phyloP scores from a whole-genome alignment of 1,140 invertebrate species.

The Liolophura sinensis region DNA sequence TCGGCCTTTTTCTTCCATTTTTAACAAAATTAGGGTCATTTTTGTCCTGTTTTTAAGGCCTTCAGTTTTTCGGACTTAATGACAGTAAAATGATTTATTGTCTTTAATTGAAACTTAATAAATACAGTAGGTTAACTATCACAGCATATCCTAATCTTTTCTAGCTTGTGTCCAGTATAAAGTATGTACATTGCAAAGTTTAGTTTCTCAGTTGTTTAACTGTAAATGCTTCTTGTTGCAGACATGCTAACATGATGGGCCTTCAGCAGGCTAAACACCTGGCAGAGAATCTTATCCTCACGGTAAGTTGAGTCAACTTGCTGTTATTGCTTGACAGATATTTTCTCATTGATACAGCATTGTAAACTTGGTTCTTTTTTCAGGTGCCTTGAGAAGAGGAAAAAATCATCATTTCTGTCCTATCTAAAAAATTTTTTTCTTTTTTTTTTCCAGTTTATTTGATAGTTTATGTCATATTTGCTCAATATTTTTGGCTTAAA shows the following conservation, averaged over 20 bases:
- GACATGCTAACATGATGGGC: constrained; percentile 71
- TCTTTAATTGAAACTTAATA: too few species aligned
- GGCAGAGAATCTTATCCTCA: constrained; percentile 78
- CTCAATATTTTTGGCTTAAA: constrained; percentile 1
- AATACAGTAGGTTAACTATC: too few species aligned
- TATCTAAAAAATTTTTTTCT: background rate
- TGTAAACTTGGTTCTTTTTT: background rate
- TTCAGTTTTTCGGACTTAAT: too few species aligned
- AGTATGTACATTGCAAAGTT: background rate
- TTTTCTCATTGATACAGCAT: background rate
- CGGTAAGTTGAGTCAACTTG: constrained; percentile 61
- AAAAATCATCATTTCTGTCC: background rate
- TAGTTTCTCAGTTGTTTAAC: background rate
- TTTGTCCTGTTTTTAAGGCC: too few species aligned
- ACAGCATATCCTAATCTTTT: too few species aligned
- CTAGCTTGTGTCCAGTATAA: background rate
- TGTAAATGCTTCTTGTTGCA: constrained; percentile 47
- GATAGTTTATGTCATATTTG: background rate
- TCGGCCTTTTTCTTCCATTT: too few species aligned
- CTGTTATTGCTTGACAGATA: background rate
- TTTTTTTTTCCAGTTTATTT: background rate
- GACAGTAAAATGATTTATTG: too few species aligned
- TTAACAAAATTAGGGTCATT: too few species aligned
- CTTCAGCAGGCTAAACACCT: constrained; percentile 74
- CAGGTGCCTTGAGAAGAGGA: background rate